Evolutionary conservation across 2,888 invertebrate genomes (phyloP).

Genomic region (Nomada hirtipes): DNA sequence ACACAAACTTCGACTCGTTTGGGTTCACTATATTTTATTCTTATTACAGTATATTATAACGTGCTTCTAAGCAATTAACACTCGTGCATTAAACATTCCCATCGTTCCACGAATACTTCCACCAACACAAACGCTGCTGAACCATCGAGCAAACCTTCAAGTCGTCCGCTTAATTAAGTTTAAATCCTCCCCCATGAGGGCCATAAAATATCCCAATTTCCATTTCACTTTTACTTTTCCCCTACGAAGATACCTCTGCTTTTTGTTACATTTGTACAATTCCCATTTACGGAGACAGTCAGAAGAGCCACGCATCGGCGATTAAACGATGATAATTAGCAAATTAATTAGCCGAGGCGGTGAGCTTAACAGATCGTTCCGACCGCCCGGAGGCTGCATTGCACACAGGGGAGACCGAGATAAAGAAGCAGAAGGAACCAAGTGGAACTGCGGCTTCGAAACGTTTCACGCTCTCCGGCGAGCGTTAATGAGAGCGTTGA

Average conservation of each 20-base stretch:
- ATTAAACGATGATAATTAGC: conserved; percentile 61
- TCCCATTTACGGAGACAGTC: background rate
- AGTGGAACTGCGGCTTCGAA: conserved; percentile 15
- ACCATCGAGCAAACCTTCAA: background rate
- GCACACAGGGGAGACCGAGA: background rate
- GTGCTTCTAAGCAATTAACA: no score
- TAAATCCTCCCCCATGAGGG: background rate
- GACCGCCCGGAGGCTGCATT: conserved; percentile 11
- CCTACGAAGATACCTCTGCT: background rate
- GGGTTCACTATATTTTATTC: no score
- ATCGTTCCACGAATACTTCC: background rate
- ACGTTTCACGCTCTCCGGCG: conserved; percentile 22
- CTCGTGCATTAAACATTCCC: no score
- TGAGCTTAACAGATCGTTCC: conserved; percentile 30
- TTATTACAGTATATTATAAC: no score
- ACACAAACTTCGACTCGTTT: no score
- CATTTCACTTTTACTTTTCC: no score
- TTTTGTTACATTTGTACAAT: background rate
- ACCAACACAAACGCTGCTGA: background rate
- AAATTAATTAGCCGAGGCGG: conserved; percentile 57
- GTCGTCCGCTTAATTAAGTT: conserved; percentile 1
- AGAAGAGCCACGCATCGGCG: conserved; percentile 3
- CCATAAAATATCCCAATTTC: background rate
- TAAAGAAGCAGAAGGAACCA: conserved; percentile 10
- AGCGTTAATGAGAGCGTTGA: conserved; percentile 55